Base-by-base conservation (phyloP, 2,888 invertebrate species). In the Gisinianus flammeolus region DNA sequence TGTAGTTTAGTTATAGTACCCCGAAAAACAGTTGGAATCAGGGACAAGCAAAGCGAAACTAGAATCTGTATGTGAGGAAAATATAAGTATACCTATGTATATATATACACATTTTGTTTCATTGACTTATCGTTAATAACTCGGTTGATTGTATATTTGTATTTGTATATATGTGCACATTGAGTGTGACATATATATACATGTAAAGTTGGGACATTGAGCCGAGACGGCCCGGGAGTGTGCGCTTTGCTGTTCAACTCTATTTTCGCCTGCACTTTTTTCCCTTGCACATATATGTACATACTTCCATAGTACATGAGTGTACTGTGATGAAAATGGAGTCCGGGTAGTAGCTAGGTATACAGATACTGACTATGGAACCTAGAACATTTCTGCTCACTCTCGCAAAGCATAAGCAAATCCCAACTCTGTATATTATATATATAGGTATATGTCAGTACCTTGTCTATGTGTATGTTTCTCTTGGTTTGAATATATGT, bases 161-260 rank as follows among this genome's bases (percentile, higher is more conserved):
- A 35, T 35, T 35, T 35, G 35, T 35, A 35, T 35, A 12, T 35
- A 35, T 8, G 35, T 35, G 12, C 5, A 35, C 35, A 35, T 35
- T 12, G 35, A 35, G 35, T 5, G 12, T 35, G 35, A 35, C 12
- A 35, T 35, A 35, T 35, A 35, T 5, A 12, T 35, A 35, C 12
- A 35, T 35, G 5, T 35, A 35, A 12, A 8, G 12, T 35, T 35
- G 35, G 35, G 35, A 35, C 35, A 35, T 35, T 35, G 35, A 35
- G 35, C 35, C 35, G 35, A 35, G 12, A 35, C 22, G 26, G 24
- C 62, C 26, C 62, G 62, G 62, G 62, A 62, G 62, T 62, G 26
- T 62, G 62, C 62, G 62, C 62, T 62, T 8, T 10, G 24, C 62
- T n/a, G 62, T 24, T 62, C 62, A n/a, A 62, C 62, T 62, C 62